Percentiles rank a stretch among this genome's conserved stretches.
Conservation (phyloP, 2,113 vertebrate species). For the Phrynosoma blainvillii region DNA sequence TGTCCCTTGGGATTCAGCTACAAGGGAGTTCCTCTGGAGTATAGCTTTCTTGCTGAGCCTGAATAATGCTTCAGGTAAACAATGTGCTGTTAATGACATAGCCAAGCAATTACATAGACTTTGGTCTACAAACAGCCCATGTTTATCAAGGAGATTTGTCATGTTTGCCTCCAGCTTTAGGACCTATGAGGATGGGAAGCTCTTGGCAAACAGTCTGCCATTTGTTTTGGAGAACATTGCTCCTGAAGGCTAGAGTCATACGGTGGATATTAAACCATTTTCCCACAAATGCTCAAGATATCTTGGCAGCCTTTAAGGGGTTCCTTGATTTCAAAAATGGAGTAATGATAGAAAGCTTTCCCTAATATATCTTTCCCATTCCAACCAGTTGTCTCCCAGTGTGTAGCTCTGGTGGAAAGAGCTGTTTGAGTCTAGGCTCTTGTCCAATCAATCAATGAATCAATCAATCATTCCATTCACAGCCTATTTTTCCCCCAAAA, state of each 20-base stretch:
- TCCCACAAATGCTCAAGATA: background rate
- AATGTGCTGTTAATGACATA: slow-evolving; percentile 24
- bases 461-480: no score
- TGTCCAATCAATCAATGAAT: no score
- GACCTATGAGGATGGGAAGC: slow-evolving; percentile 11
- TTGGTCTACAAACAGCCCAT: slow-evolving; percentile 7
- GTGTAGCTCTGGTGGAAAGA: background rate
- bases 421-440: background rate
- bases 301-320: background rate
- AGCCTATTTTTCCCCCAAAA: no score
- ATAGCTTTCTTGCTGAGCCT: slow-evolving; percentile 1
- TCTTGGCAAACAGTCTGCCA: background rate
- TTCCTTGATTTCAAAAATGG: background rate
- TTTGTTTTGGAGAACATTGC: background rate
- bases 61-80: slow-evolving; percentile 41
- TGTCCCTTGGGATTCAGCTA: no score
- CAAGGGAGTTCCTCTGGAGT: background rate
- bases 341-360: background rate
- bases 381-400: background rate
- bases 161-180: slow-evolving; percentile 30
- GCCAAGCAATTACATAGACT: slow-evolving; percentile 4
- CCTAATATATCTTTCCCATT: background rate
- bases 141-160: background rate
- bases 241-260: background rate
- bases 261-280: background rate